Conservation (phyloP, 2,113 vertebrate species). For the Sphyrna mokarran region DNA sequence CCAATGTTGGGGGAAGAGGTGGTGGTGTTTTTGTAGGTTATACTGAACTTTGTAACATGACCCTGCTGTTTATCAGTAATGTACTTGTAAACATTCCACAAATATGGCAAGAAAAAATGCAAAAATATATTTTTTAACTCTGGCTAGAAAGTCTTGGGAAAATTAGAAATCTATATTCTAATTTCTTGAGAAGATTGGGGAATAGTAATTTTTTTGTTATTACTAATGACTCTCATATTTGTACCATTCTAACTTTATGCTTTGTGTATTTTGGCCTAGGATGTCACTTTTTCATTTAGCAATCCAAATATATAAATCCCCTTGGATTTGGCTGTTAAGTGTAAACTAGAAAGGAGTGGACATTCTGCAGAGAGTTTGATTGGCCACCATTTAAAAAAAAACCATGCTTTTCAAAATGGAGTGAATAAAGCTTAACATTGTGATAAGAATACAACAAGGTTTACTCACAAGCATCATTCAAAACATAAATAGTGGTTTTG, state of each 20-base stretch:
- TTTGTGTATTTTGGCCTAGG: not conserved
- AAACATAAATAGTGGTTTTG: not conserved
- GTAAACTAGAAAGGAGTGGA: not conserved
- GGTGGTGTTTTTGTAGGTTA: conserved; percentile 15
- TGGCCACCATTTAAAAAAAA: not conserved
- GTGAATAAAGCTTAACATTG: not conserved
- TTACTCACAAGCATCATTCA: not conserved
- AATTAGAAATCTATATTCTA: not conserved
- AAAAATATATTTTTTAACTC: not conserved
- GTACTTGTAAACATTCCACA: conserved; percentile 22
- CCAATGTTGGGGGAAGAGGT: not conserved
- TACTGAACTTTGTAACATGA: conserved; percentile 30
- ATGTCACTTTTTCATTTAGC: not conserved
- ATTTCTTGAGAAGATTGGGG: not conserved
- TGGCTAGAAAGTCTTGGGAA: not conserved
- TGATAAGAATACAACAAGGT: not conserved
- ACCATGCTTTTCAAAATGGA: not conserved
- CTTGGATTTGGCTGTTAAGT: not conserved
- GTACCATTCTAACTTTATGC: not conserved
- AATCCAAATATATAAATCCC: not conserved
- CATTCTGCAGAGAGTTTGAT: not conserved
- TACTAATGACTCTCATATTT: not conserved
- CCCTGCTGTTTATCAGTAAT: conserved; percentile 4
- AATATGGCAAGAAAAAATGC: not conserved
- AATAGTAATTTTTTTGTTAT: not conserved